Evolutionary conservation across 1,140 invertebrate species (phyloP).

Genomic region (Listronotus oregonensis): DNA sequence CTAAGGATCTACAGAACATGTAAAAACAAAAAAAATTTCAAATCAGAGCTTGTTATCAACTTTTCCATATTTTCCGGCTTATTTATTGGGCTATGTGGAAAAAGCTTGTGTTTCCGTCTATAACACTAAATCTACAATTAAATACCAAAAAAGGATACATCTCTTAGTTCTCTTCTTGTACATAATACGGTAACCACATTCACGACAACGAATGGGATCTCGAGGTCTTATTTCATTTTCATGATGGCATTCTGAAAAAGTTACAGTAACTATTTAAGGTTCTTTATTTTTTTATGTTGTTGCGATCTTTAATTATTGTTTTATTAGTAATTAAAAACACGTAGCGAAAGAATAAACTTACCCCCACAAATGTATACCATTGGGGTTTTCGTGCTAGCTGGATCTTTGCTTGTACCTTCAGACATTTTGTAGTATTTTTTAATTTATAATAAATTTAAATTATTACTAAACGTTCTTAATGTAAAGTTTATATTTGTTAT

Average conservation of each 20-base stretch:
- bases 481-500: too few relatives aligned
- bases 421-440: too few relatives aligned
- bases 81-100: too few relatives aligned
- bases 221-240: constrained; percentile 95
- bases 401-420: constrained; percentile 62
- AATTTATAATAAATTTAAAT: too few relatives aligned
- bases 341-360: constrained; percentile 57
- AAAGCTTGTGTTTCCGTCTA: too few relatives aligned
- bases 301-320: neutral
- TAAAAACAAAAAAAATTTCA: too few relatives aligned
- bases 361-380: constrained; percentile 95
- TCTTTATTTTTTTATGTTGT: constrained; percentile 33
- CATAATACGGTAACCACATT: constrained; percentile 98
- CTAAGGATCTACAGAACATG: too few relatives aligned
- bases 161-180: constrained; percentile 98
- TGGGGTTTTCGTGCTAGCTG: constrained; percentile 73
- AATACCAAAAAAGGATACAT: constrained; percentile 72
- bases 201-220: constrained; percentile 94
- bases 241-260: constrained; percentile 85
- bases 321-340: constrained; percentile 21
- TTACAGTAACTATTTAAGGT: too few relatives aligned
- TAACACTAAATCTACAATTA: neutral
- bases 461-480: too few relatives aligned
- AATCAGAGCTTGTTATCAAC: too few relatives aligned
- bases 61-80: too few relatives aligned